Evolutionary conservation across 2,113 vertebrate genomes (phyloP), one percentile per base, ranked within the genome.

Genomic region (Montifringilla adamsi): DNA sequence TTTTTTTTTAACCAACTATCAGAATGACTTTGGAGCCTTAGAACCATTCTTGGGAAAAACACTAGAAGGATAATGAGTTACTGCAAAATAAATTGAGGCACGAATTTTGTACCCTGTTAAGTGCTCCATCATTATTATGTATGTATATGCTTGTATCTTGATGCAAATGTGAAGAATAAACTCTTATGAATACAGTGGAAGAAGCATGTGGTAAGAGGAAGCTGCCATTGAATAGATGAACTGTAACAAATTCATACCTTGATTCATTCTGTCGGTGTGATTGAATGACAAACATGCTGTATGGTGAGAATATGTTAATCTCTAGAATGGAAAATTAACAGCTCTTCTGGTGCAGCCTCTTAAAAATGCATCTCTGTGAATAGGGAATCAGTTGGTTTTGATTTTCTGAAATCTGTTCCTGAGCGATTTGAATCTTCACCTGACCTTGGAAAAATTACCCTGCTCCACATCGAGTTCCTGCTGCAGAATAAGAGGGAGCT

Each of bases 371-470:
- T 97, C 87, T 96, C 30, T 95, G 49, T 97, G 79, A 96, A 95
- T 84, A 99, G 99, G 98, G 98, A 99, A 94, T 88, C 69, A 84
- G 84, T 98, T 96, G 98, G 98, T 7, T 99, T 99, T 98, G 97
- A 98, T 77, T 98, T 98, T 95, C 97, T 99, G 94, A 98, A 98
- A 88, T 97, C 81, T 46, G 94, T 98, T 78, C 98, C 98, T 97
- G 97, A 98, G 93, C 98, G 96, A 84, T 99, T 99, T 97, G 98
- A 98, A 90, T 97, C 98, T 41, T 98, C 98, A 90, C 98, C 98
- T 96, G 97, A 99, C 93, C 89, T 98, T 97, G 98, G 98, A 89
- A 97, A 96, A 93, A 98, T 98, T 90, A 94, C 98, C 44, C 94
- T 99, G 62, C 83, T 99, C 88, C 98, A 99, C 73, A 94, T 99